Evolutionary conservation across 2,113 vertebrate species (phyloP).

Genomic region (Toxotes jaculatrix): DNA sequence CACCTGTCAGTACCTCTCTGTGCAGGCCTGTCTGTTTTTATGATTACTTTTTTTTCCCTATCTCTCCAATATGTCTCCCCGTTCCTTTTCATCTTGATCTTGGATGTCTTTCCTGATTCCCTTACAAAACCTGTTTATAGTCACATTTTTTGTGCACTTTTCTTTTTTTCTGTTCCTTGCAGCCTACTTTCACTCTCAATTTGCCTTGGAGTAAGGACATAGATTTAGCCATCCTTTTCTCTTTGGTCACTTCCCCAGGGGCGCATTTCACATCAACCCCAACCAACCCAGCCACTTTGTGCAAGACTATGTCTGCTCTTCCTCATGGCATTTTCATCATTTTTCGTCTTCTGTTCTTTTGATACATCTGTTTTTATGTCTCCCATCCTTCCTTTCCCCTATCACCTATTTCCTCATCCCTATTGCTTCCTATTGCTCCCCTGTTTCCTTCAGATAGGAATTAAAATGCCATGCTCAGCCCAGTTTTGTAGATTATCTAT

Average conservation of each 20-base stretch:
- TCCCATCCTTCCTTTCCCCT: not conserved
- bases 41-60: conserved; percentile 22
- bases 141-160: conserved; percentile 9
- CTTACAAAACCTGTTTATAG: conserved; percentile 21
- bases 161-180: conserved; percentile 21
- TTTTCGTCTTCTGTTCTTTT: not conserved
- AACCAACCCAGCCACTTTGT: conserved; percentile 30
- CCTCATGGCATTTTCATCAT: conserved; percentile 1
- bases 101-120: conserved; percentile 27
- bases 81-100: conserved; percentile 19
- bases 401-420: conserved; percentile 5
- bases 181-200: conserved; percentile 22
- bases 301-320: conserved; percentile 26
- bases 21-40: conserved; percentile 24
- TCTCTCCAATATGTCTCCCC: conserved; percentile 1
- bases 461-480: conserved; percentile 33
- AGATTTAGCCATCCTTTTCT: conserved; percentile 28
- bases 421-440: conserved; percentile 8
- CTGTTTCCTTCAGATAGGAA: conserved; percentile 28
- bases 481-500: conserved; percentile 43
- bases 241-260: conserved; percentile 47
- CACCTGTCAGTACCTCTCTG: conserved; percentile 26
- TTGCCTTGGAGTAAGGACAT: conserved; percentile 26
- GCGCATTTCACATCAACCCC: conserved; percentile 32
- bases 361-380: conserved; percentile 7